Evolutionary conservation across 2,113 vertebrate genomes (phyloP), one percentile per base, ranked within the genome.

Genomic region (Pomatostomus ruficeps): DNA sequence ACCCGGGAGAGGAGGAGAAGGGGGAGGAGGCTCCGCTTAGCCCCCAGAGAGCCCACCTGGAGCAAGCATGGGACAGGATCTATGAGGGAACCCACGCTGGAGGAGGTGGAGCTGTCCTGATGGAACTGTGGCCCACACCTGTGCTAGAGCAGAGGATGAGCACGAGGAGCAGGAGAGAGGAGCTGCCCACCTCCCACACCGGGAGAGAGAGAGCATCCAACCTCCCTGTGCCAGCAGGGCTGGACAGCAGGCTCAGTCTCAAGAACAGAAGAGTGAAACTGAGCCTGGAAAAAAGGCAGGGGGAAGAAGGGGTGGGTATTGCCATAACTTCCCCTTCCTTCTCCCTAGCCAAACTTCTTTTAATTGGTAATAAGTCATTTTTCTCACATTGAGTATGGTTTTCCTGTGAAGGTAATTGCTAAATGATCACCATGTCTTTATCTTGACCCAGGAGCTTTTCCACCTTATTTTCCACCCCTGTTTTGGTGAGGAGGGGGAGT

Each of bases 1-100:
- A 55, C 2, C 2, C 0, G 0, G 10, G 12, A 51, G 35, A 66
- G 51, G 1, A 4, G n/a, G 15, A 61, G n/a, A 6, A 75, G 13
- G 10, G 5, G 23, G 28, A 54, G 31, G 14, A 68, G 25, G 35
- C 21, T 84, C 20, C 24, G 15, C 33, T 72, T 20, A 36, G 71
- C 4, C 24, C 23, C 38, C 40, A 21, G 21, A 65, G 23, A 87
- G 40, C 13, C 45, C 14, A 3, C 11, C 25, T 75, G 62, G 20
- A 88, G 52, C 31, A 62, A 24, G 21, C 7, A n/a, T 16, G 2
- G 33, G 52, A 67, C 42, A 76, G 25, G 18, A 51, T 33, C 36
- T 4, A 0, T 25, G 29, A 36, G 76, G 29, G n/a, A 85, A 42
- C 12, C 58, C 4, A 3, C 1, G 3, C 57, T 35, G 62, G 46